Base-by-base conservation (phyloP, 2,888 invertebrate species). In the Zonitis immaculata region DNA sequence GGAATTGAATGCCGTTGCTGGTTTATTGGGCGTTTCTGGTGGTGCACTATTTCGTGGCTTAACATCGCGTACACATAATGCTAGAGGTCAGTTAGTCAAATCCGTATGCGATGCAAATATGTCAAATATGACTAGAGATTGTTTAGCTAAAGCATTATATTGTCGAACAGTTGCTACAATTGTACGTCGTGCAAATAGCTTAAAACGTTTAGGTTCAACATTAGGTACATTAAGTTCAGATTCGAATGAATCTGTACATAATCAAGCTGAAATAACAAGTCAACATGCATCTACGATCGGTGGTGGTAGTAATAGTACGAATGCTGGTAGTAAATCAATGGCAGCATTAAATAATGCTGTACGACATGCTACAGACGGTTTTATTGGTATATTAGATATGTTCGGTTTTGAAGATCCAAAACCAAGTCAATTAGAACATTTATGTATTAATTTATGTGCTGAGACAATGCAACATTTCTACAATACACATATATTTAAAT, bases 401-500 rank as follows among this genome's bases (percentile, higher is more conserved):
- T 95, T 95, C 77, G 95, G 95, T 5, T 95, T 95, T 77, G 95
- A 95, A 78, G 92, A 93, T 73, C 90, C 91, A 26, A 88, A 89
- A 76, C 91, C 91, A 1, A 88, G 91, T 66, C 91, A 91, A 63
- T 79, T 96, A 64, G 95, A 96, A 75, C 95, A 95, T 74, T 79
- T 96, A 54, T 95, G 95, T 78, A 93, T 94, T 67, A 96, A 96
- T 78, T 79, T 96, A 57, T 95, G 95, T 77, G 94, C 95, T 0
- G 96, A 96, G 79, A 95, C 95, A 27, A 93, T 96, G 92, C 95
- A 96, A 75, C 95, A 95, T 76, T 95, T 95, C 76, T 96, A 95
- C 80, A 96, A 95, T 77, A 95, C 95, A 49, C 95, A 95, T 77
- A 93, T 95, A 65, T 95, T 96, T 78, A 95, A 95, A 76, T 91